Evolutionary conservation across 2,797 vertebrate genomes (phyloP).

Genomic region (Tenualosa ilisha): DNA sequence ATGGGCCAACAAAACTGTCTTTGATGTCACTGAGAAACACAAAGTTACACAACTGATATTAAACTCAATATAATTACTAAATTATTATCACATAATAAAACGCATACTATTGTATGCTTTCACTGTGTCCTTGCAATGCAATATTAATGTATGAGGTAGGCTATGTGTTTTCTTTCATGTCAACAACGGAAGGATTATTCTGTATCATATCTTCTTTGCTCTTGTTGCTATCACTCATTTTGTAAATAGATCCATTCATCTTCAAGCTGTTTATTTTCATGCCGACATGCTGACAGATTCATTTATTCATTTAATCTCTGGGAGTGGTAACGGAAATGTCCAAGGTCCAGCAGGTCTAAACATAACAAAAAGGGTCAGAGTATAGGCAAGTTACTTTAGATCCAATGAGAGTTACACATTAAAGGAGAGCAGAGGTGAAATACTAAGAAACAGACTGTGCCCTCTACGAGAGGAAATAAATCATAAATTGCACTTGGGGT

Average conservation of each 20-base stretch:
- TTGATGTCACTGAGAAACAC: constrained; percentile 73
- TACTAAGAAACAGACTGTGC: background rate
- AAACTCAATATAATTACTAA: background rate
- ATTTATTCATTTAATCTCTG: background rate
- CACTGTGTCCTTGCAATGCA: background rate
- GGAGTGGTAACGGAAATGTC: background rate
- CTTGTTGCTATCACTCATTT: background rate
- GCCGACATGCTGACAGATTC: background rate
- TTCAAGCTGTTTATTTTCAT: too few species aligned
- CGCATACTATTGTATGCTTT: background rate
- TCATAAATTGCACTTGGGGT: background rate
- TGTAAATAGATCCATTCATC: background rate
- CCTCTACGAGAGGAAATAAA: background rate
- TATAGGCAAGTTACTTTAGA: background rate
- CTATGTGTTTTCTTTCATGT: background rate
- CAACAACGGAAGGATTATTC: background rate
- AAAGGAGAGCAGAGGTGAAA: background rate
- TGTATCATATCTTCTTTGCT: background rate
- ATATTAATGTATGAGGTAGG: background rate
- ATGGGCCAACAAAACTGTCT: constrained; percentile 83
- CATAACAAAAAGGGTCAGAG: background rate
- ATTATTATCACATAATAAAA: background rate
- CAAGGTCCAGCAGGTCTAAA: background rate
- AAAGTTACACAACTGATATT: background rate
- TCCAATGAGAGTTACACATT: background rate